A percentile compares a stretch with the other conserved stretches of the same genome.
These are phyloP conservation scores for Papilio machaon DNA, from an alignment of 1,140 invertebrate genomes.

Conservation along the genomic window DNA sequence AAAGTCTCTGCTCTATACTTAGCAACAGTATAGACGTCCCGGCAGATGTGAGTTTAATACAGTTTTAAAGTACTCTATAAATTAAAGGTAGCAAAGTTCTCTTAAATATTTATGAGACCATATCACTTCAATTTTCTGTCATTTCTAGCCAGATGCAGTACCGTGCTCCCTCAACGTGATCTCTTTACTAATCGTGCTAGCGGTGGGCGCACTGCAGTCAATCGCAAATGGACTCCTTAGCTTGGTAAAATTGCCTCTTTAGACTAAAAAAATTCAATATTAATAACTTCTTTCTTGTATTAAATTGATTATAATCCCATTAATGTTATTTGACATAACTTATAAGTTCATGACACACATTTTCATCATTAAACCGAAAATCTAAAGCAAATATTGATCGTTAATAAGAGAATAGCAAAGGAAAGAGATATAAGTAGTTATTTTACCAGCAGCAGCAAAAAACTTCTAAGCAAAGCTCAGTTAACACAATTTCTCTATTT, in stretches of 20 bases:
- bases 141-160: conserved; percentile 52
- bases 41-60: neutral
- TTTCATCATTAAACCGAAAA: too few species aligned
- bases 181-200: conserved; percentile 53
- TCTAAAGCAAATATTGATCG: too few species aligned
- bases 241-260: conserved; percentile 52
- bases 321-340: too few species aligned
- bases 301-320: too few species aligned
- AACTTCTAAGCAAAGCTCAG: too few species aligned
- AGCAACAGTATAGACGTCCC: neutral
- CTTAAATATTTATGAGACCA: neutral
- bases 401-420: neutral
- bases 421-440: neutral
- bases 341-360: too few species aligned
- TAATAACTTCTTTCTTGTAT: neutral
- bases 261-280: neutral
- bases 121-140: neutral
- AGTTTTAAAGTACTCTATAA: neutral
- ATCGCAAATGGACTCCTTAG: conserved; percentile 53
- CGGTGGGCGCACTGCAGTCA: conserved; percentile 51
- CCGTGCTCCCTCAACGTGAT: conserved; percentile 57
- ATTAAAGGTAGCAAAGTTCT: neutral
- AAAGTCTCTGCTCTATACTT: conserved; percentile 62
- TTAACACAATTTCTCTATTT: too few species aligned
- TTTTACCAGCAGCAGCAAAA: too few species aligned